Evolutionary conservation across 2,113 vertebrate species (phyloP), one percentile per base, ranked within the genome.

Genomic region (Isurus oxyrinchus): DNA sequence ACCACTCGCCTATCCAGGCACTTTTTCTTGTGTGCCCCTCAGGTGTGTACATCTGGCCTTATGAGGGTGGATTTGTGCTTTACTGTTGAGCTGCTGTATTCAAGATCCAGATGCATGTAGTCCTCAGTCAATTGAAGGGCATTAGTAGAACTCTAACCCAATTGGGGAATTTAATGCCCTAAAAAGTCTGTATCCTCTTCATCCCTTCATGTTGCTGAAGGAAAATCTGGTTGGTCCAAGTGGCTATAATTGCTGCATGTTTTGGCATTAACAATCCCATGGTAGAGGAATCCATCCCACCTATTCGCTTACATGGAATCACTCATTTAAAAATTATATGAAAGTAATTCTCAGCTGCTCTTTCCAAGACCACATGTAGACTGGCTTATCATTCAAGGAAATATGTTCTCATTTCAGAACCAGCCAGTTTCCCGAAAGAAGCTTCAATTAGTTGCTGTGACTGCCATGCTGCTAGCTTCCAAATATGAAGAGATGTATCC

Each of bases 401-500:
- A 19, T 87, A 53, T 53, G 53, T 55, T 84, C 8, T 0, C 84
- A 31, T 86, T 96, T 81, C 96, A 99, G 99, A 98, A 97, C 96
- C 98, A 99, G 94, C 98, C 98, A 0, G 98, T 99, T 21, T 97
- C 98, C 84, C 98, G 98, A 2, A 98, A 98, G 96, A 99, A 98
- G 96, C 98, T 99, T 96, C 99, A 99, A 96, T 97, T 99, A 27
- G 99, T 98, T 0, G 99, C 99, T 0, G 98, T 99, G 23, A 98
- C 99, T 0, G 98, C 99, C 0, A 97, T 99, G 98, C 97, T 99
- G 96, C 19, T 99, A 96, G 99, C 99, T 67, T 98, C 98, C 91
- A 99, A 99, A 96, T 99, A 99, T 0, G 99, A 99, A 97, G 99
- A 99, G 97, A 99, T 99, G 97, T 97, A 98, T 31, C 97, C 97